Base-by-base conservation (phyloP, 2,797 vertebrate genomes). In the Hypotaenidia okinawae region DNA sequence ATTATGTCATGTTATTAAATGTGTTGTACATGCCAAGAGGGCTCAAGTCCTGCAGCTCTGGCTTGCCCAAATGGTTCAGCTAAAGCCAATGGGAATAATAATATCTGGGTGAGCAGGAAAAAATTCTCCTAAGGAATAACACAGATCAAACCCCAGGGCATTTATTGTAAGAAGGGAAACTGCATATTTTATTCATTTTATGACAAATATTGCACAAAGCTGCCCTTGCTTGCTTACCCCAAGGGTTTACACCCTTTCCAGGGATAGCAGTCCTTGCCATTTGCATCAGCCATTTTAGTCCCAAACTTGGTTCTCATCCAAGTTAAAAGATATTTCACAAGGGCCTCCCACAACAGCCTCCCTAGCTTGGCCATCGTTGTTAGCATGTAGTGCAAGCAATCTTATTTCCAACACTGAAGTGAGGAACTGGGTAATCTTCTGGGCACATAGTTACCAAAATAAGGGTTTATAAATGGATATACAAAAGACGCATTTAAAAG, bases 401-500 rank as follows among this genome's bases (percentile, higher is more conserved):
- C 93, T 94, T 92, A 37, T 74, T 93, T 87, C 86, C 49, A 58
- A 62, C 78, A 85, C 32, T 93, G 61, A 89, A 92, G 61, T 57
- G 52, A 94, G 78, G 87, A 95, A 70, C 77, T 3, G 86, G 55
- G 45, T 77, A 84, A 95, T 80, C 91, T 93, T 96, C 62, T 87
- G 80, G 70, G 93, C 77, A 87, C 63, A 91, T 16, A 77, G 77
- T 72, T 93, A 91, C 83, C 90, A 94, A 96, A 95, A 93, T 87
- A 87, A 96, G 95, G 79, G 68, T 90, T 93, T 94, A 30, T 74
- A 80, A 76, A 75, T 89, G 72, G 82, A 83, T 70, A 59, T 89
- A 96, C 84, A 94, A 93, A 89, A 59, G 37, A 69, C 76, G 84
- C 90, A 74, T 90, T 95, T 87, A 76, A 96, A 90, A 95, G 76